phyloP scores from a whole-genome alignment of 2,113 vertebrate species.

The Halichoerus grypus region DNA sequence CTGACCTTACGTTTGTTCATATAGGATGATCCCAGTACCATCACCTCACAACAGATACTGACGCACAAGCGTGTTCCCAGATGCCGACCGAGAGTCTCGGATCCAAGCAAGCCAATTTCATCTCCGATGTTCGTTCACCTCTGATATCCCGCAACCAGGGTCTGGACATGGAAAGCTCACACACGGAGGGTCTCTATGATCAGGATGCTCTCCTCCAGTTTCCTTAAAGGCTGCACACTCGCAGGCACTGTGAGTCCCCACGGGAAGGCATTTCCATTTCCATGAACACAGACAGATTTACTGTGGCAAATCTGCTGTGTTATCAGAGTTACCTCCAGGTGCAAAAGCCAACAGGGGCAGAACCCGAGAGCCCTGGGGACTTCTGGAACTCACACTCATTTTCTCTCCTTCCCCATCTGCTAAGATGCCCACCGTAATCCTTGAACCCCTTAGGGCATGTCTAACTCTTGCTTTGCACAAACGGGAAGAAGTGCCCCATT shows the following conservation, averaged over 20 bases:
- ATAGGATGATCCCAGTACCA: fast-evolving
- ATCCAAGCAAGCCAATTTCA: too few relatives aligned
- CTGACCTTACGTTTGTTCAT: background rate
- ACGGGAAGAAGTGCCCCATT: background rate
- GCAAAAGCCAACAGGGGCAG: background rate
- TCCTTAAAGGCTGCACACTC: background rate
- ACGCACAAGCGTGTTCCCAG: background rate
- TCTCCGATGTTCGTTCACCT: too few relatives aligned
- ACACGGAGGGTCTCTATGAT: background rate
- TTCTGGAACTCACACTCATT: too few relatives aligned
- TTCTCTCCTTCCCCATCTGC: too few relatives aligned
- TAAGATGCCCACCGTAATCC: background rate
- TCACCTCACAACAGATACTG: too few relatives aligned
- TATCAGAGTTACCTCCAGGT: background rate
- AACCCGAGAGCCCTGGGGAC: background rate
- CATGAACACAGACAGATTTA: background rate
- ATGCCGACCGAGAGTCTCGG: fast-evolving
- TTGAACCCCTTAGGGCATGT: background rate
- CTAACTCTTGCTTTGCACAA: background rate
- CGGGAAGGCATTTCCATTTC: background rate
- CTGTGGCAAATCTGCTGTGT: too few relatives aligned
- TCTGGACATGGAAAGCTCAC: background rate
- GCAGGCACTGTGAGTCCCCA: background rate
- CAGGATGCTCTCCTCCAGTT: background rate
- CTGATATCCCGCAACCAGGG: fast-evolving